Base-by-base conservation (phyloP, 2,113 vertebrate genomes). In the Triplophysa dalaica region DNA sequence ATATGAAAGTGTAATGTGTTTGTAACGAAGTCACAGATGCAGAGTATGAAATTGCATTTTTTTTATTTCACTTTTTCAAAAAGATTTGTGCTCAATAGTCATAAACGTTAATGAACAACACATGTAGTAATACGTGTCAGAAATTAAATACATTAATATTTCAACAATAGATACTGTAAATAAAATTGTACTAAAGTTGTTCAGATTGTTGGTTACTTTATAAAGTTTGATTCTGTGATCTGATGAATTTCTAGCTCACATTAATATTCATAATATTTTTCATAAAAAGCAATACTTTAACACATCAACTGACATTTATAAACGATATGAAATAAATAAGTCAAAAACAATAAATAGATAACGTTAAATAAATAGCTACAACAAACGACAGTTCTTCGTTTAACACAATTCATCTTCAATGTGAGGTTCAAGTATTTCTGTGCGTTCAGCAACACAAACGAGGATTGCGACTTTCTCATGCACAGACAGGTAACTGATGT, bases 311-410 rank as follows among this genome's bases (percentile, higher is more conserved):
- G 26, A 80, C 21, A 19, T 82, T 82, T 70, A 82, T 52, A 62
- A 19, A 16, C 17, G 76, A 89, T 89, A 89, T 86, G 85, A 88
- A 67, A 83, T 81, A 90, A 88, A 89, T 90, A 89, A 70, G 29
- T 33, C 60, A 78, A 66, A 73, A 77, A 70, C 48, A 77, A 48
- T 78, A 78, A 82, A 78, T 78, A 82, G 78, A 73, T 73, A 82
- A 26, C 21, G 38, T 70, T 60, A 70, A 84, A 84, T 84, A 84
- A 81, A 81, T 81, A 84, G 21, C 41, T 84, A 79, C 24, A 77
- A 12, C 8, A 67, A 68, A 60, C 43, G 43, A 45, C 14, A 6
- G 14, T 70, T 85, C 78, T 76, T 84, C 60, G 81, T 68, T 9
- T 52, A 58, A 75, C 48, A 54, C 17, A 56, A 61, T 21, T 60